phyloP scores from a whole-genome alignment of 2,888 invertebrate genomes.

The Thalpophila matura region DNA sequence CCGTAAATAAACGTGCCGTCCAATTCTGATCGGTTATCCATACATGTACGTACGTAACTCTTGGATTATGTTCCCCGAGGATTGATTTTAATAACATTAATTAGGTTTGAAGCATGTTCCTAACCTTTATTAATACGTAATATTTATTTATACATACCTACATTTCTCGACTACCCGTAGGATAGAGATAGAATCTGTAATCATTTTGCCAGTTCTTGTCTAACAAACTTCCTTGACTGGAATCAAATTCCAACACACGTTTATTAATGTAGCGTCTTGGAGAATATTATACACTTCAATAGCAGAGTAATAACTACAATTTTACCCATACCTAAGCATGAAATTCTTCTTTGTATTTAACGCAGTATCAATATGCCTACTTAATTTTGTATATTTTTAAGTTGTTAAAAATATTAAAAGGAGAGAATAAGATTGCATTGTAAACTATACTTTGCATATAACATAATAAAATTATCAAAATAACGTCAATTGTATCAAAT shows the following conservation, averaged over 20 bases:
- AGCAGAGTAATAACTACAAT: conserved; percentile 49
- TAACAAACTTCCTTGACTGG: conserved; percentile 67
- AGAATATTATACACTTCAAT: conserved; percentile 45
- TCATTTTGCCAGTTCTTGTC: conserved; percentile 65
- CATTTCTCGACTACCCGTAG: conserved; percentile 65
- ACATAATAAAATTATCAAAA: conserved; percentile 71
- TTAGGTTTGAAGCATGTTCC: conserved; percentile 75
- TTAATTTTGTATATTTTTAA: conserved; percentile 78
- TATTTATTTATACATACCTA: conserved; percentile 74
- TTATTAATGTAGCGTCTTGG: conserved; percentile 48
- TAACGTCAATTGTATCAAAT: conserved; percentile 88
- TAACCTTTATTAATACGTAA: conserved; percentile 76
- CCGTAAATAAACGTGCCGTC: conserved; percentile 82
- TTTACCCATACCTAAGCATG: conserved; percentile 39
- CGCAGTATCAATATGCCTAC: conserved; percentile 55
- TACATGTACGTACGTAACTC: conserved; percentile 52
- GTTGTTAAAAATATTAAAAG: conserved; percentile 85
- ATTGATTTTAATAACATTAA: conserved; percentile 57
- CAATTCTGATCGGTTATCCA: conserved; percentile 70
- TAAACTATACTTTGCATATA: conserved; percentile 83
- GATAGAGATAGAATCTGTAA: conserved; percentile 63
- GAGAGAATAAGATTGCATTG: conserved; percentile 90
- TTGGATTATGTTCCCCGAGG: conserved; percentile 53
- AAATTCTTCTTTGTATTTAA: conserved; percentile 53
- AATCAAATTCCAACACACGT: conserved; percentile 79